phyloP scores from a whole-genome alignment of 1,140 invertebrate genomes.

The Pseudomyrmex cubaensis region DNA sequence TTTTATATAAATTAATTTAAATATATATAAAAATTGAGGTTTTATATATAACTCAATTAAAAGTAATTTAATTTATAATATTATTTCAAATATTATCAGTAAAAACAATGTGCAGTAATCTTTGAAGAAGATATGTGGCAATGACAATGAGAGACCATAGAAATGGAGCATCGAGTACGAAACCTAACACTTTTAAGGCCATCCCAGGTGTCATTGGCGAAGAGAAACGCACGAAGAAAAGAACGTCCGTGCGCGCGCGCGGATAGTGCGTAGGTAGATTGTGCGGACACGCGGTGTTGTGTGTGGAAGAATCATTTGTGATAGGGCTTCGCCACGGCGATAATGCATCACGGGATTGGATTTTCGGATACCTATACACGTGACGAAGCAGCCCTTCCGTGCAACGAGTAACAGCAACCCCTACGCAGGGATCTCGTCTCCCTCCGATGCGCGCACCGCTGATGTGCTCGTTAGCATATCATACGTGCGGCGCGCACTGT shows the following conservation, averaged over 20 bases:
- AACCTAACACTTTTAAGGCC: slow-evolving; percentile 68
- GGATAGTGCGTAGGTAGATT: neutral
- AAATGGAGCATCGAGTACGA: slow-evolving; percentile 53
- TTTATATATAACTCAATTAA: neutral
- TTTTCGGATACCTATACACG: slow-evolving; percentile 63
- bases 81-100: neutral
- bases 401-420: slow-evolving; percentile 50
- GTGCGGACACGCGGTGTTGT: neutral
- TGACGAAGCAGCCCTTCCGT: slow-evolving; percentile 24
- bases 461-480: slow-evolving; percentile 80
- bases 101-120: neutral
- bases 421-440: slow-evolving; percentile 65
- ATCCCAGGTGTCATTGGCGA: slow-evolving; percentile 22
- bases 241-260: neutral
- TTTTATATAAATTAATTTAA: neutral
- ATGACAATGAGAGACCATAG: slow-evolving; percentile 47
- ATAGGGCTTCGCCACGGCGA: slow-evolving; percentile 60
- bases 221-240: slow-evolving; percentile 13
- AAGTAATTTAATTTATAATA: neutral
- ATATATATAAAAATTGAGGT: neutral
- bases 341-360: slow-evolving; percentile 71
- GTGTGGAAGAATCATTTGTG: slow-evolving; percentile 53
- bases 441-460: slow-evolving; percentile 62
- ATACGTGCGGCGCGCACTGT: slow-evolving; percentile 59
- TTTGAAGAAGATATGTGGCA: slow-evolving; percentile 1